Evolutionary conservation across 2,888 invertebrate species (phyloP).

Genomic region (Xylota segnis): DNA sequence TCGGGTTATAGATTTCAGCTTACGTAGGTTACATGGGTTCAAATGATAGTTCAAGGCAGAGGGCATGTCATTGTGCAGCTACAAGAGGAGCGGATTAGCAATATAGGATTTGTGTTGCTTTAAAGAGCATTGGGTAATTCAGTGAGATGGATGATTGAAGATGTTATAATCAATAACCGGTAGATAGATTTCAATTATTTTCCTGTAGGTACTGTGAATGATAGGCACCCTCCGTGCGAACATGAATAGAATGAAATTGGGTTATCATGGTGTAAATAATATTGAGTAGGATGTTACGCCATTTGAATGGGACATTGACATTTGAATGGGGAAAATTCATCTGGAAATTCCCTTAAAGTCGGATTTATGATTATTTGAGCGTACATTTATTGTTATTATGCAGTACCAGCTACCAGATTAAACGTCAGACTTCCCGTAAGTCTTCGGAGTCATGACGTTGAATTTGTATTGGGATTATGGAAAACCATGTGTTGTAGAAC

Average conservation of each 20-base stretch:
- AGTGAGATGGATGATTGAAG: conserved; percentile 43
- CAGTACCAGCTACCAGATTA: no score
- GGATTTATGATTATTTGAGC: conserved; percentile 10
- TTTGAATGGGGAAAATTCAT: conserved; percentile 9
- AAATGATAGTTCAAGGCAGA: conserved; percentile 15
- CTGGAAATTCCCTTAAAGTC: conserved; percentile 22
- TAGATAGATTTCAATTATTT: conserved; percentile 30
- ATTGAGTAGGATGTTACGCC: conserved; percentile 4
- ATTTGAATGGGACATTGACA: conserved; percentile 25
- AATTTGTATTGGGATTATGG: no score
- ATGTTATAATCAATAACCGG: conserved; percentile 26
- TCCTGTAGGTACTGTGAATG: conserved; percentile 21
- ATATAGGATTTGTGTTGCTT: conserved; percentile 53
- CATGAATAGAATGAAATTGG: background rate
- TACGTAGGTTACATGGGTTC: background rate
- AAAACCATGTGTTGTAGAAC: no score
- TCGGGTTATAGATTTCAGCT: conserved; percentile 32
- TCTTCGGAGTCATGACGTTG: no score
- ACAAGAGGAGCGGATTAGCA: conserved; percentile 33
- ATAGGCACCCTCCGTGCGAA: background rate
- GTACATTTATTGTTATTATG: background rate
- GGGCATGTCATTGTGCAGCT: conserved; percentile 26
- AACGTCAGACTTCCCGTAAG: no score
- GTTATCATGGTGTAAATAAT: conserved; percentile 16
- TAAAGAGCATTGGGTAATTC: conserved; percentile 45